Percentiles rank a stretch among this genome's conserved stretches.
Conservation (phyloP, 2,797 vertebrate genomes). For the Microchirus variegatus region DNA sequence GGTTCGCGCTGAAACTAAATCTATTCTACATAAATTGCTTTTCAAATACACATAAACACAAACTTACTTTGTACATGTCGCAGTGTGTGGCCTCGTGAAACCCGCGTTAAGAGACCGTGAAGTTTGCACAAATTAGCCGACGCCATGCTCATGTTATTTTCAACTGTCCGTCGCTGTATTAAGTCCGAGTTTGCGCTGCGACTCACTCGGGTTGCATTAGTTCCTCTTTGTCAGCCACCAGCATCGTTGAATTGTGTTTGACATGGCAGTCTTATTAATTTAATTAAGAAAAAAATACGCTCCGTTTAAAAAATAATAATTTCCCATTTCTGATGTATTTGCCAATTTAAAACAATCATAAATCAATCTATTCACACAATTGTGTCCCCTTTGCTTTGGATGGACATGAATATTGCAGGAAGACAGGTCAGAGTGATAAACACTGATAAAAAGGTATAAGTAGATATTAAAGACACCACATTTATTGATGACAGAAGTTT, state of each 20-base stretch:
- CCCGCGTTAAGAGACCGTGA: constrained; percentile 12
- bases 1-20: neutral
- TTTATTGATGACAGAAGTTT: neutral
- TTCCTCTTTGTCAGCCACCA: constrained; percentile 40
- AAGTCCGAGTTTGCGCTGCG: constrained; percentile 27
- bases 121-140: constrained; percentile 63
- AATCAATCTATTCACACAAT: no score
- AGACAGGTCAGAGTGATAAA: no score
- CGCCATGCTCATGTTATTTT: constrained; percentile 63
- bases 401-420: no score
- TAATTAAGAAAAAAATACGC: no score
- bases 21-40: accelerated
- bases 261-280: no score
- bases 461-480: no score
- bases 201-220: neutral
- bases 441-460: no score
- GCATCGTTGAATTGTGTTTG: neutral
- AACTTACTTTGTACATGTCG: constrained; percentile 59
- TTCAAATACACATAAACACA: accelerated
- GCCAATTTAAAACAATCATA: no score
- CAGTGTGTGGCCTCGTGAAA: neutral
- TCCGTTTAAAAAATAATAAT: no score
- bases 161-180: constrained; percentile 13
- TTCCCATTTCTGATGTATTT: no score
- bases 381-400: no score